These are phyloP conservation scores for Incurvaria masculella DNA, from an alignment of 2,888 invertebrate species.

Conservation along the genomic window DNA sequence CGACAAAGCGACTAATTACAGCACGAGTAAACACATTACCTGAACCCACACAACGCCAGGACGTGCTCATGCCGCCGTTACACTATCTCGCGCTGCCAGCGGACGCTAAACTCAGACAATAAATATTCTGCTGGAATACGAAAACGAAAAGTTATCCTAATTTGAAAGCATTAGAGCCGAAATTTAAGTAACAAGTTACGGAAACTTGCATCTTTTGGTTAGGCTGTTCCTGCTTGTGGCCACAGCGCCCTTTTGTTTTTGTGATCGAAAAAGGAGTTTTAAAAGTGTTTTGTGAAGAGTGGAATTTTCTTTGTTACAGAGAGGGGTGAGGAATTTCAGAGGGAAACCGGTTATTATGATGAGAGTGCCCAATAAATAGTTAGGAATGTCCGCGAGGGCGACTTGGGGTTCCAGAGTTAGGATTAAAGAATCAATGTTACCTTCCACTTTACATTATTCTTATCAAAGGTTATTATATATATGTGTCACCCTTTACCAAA, in stretches of 20 bases:
- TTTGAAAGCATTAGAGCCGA: neutral
- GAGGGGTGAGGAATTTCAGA: no score
- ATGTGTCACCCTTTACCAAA: no score
- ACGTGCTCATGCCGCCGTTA: constrained; percentile 41
- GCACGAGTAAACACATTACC: neutral
- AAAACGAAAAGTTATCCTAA: neutral
- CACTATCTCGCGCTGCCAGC: constrained; percentile 41
- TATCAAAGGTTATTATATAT: no score
- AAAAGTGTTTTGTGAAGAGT: neutral
- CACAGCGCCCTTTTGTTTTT: neutral
- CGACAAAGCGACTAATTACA: neutral
- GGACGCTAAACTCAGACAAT: constrained; percentile 12
- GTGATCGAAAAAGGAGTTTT: neutral
- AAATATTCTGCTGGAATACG: neutral
- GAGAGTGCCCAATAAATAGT: no score
- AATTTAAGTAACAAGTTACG: neutral
- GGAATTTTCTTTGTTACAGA: neutral
- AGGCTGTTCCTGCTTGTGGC: neutral
- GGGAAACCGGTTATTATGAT: no score
- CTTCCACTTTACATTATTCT: no score
- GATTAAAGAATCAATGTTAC: no score
- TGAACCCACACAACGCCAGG: neutral
- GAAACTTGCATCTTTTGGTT: no score
- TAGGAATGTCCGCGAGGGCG: no score
- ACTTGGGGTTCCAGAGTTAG: no score